Evolutionary conservation across 2,113 vertebrate genomes (phyloP), one percentile per base, ranked within the genome.

Genomic region (Micronisus gabar): DNA sequence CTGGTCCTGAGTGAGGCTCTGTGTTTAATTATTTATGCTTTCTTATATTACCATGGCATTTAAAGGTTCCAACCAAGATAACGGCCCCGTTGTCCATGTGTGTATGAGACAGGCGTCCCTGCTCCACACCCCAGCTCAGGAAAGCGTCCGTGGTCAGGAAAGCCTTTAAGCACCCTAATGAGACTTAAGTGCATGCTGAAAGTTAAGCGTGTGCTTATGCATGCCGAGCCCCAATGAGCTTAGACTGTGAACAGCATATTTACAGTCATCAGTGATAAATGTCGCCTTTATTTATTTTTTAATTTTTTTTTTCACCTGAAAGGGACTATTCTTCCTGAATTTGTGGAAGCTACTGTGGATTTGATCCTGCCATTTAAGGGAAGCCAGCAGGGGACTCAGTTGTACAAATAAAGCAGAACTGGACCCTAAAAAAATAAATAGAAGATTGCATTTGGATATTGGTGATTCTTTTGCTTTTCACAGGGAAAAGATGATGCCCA

Each of bases 151-250:
- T 67, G 94, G 86, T 71, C 95, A 95, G 94, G 96, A 92, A 97
- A 96, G 66, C 47, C 86, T 96, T 95, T 96, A 95, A 95, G 92
- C 92, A 40, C 88, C 90, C 94, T 97, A 97, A 95, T 96, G 86
- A 96, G 96, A 95, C 80, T 95, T 95, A 97, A 97, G 95, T 97
- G 94, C 96, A 93, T 23, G 83, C 96, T 95, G 95, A 80, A 95
- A 94, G 96, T 97, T 95, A 96, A 96, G 91, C 95, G 45, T 80
- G 53, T 91, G 73, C 93, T 91, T 85, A 52, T 90, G 93, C 93
- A 59, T n/a, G 61, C 91, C 16, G 10, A 83, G 90, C 79, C 63
- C 97, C 94, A 17, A 7, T 1, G 50, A 94, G 94, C 89, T 87
- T 8, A 53, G 93, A 7, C 78, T 53, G 36, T 68, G 94, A 92